Percentiles rank a stretch among this genome's conserved stretches.
Evolutionary conservation across 2,888 invertebrate genomes (phyloP).

Genomic region (Clitarchus hookeri): DNA sequence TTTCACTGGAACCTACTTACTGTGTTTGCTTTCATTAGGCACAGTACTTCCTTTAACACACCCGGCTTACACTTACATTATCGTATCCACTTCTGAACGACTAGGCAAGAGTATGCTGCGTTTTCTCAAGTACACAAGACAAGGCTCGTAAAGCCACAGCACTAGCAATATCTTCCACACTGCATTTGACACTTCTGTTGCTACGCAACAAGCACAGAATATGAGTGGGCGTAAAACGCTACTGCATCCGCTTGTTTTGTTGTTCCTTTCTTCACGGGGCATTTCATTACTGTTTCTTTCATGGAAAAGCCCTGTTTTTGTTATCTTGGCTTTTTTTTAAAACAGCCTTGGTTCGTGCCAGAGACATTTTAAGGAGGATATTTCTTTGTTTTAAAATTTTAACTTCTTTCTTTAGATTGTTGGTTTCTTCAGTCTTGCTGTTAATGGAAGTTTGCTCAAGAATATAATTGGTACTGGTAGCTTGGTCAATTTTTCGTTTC

Average conservation of each 20-base stretch:
- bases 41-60: too few relatives aligned
- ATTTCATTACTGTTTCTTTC: background rate
- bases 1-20: too few relatives aligned
- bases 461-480: background rate
- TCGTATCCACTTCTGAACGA: too few relatives aligned
- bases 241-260: background rate
- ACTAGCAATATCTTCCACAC: too few relatives aligned
- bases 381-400: background rate
- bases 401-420: background rate
- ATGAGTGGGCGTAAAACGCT: too few relatives aligned
- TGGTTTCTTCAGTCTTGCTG: background rate
- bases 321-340: background rate
- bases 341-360: background rate
- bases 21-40: too few relatives aligned
- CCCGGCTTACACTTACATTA: too few relatives aligned
- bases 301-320: background rate
- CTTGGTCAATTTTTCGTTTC: background rate
- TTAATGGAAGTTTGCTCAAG: background rate
- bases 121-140: too few relatives aligned
- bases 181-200: too few relatives aligned
- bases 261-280: background rate
- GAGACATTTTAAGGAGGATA: background rate
- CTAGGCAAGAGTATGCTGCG: too few relatives aligned
- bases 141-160: too few relatives aligned
- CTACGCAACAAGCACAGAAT: too few relatives aligned